Evolutionary conservation across 2,797 vertebrate species (phyloP), one percentile per base, ranked within the genome.

Genomic region (Alcedo atthis): DNA sequence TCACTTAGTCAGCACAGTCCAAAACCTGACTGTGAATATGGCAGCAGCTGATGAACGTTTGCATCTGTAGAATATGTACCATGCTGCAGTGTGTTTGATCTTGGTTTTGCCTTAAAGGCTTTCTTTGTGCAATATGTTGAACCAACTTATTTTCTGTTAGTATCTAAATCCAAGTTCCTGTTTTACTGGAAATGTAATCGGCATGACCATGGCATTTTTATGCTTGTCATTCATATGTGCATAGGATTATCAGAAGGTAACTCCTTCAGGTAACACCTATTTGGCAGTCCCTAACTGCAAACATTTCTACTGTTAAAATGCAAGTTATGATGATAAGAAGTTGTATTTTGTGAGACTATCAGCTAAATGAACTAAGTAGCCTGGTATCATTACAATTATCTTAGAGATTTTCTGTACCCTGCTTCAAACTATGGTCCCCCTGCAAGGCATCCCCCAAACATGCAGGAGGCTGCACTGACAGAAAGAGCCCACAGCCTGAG

Each of bases 201-300:
- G 28, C 16, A 51, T 19, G 24, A 51, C 73, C 13, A 10, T 54
- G 49, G 8, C 8, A 71, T 62, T 89, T 90, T 58, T 68, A 57
- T 68, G 24, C 54, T 80, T 58, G 33, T 40, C 81, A 70, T 74
- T 80, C 92, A 74, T 10, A n/a, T 43, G 68, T 54, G 42, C 58
- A 75, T 5, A 71, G 68, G 49, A 77, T 87, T 75, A 93, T 43
- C 63, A 64, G 49, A 89, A 87, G 54, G 78, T 53, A 82, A 55
- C n/a, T 89, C 73, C 68, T 87, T 82, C 19, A 70, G 53, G 62
- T 71, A 87, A 71, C 58, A 71, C 8, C 15, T 71, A 21, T 43
- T 85, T 80, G 64, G 78, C 51, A 82, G 37, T 55, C 77, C 28
- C n/a, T 57, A 61, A 63, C 21, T 79, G 40, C 30, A 51, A 73